These are phyloP conservation scores for Eolophus roseicapilla DNA, from an alignment of 2,113 vertebrate genomes.

Conservation along the genomic window DNA sequence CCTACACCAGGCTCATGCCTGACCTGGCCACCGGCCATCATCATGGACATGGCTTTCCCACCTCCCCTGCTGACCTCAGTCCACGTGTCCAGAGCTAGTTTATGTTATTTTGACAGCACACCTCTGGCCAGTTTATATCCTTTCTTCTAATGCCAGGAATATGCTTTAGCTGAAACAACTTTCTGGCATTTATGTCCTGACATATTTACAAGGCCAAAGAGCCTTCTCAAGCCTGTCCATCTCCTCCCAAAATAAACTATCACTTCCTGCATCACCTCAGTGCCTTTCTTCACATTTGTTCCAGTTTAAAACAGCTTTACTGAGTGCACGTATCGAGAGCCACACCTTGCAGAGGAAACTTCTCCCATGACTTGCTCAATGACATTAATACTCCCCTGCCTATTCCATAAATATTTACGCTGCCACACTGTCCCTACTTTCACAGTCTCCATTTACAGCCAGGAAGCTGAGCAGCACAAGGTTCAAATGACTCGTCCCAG, in stretches of 20 bases:
- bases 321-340: rapidly evolving
- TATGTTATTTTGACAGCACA: neutral
- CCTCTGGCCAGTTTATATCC: neutral
- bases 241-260: neutral
- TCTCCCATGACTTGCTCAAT: neutral
- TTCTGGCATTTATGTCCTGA: neutral
- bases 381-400: neutral
- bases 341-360: neutral
- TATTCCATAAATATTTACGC: neutral
- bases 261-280: neutral
- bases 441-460: neutral
- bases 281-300: neutral
- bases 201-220: neutral
- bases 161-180: neutral
- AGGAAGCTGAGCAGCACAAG: neutral
- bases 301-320: neutral
- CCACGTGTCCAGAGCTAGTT: neutral
- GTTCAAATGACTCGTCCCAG: neutral
- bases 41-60: rapidly evolving
- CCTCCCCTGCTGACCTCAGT: neutral
- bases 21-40: neutral
- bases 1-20: neutral
- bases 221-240: neutral
- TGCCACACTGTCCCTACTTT: neutral
- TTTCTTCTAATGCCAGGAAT: neutral